phyloP scores from a whole-genome alignment of 2,797 vertebrate species.

The Emys orbicularis region DNA sequence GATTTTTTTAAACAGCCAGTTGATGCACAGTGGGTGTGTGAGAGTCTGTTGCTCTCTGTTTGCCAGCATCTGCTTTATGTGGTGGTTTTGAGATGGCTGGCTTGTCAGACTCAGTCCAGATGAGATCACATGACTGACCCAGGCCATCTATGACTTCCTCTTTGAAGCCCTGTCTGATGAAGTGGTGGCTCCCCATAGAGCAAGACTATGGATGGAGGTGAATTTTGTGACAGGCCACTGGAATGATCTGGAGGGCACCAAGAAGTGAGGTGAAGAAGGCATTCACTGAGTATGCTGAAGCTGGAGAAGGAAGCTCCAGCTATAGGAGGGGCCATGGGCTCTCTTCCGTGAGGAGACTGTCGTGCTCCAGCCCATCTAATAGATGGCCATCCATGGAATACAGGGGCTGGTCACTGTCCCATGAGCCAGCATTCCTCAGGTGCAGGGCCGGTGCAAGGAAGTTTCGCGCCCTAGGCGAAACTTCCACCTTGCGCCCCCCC shows the following conservation, averaged over 20 bases:
- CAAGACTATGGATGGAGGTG: background rate
- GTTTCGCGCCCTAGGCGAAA: too few relatives aligned
- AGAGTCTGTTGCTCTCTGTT: background rate
- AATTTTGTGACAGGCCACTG: background rate
- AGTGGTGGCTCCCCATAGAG: background rate
- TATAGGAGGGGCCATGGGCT: fast-evolving
- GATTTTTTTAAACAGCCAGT: conserved; percentile 51
- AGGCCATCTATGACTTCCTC: conserved; percentile 31
- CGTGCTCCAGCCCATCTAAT: background rate
- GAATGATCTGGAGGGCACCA: background rate
- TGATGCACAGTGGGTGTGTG: background rate
- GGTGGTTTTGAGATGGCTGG: conserved; percentile 49
- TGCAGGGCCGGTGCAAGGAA: too few relatives aligned
- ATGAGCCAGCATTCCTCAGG: background rate
- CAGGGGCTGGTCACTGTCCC: too few relatives aligned
- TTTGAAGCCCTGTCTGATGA: background rate
- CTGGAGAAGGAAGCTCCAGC: background rate
- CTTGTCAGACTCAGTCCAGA: background rate
- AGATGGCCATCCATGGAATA: background rate
- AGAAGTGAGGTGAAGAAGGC: fast-evolving
- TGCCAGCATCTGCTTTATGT: conserved; percentile 66
- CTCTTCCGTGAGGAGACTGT: background rate
- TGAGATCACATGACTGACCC: conserved; percentile 11
- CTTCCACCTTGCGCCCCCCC: too few relatives aligned
- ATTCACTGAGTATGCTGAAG: background rate